These are phyloP conservation scores for Bovichtus variegatus DNA, from an alignment of 2,797 vertebrate genomes.

Conservation along the genomic window DNA sequence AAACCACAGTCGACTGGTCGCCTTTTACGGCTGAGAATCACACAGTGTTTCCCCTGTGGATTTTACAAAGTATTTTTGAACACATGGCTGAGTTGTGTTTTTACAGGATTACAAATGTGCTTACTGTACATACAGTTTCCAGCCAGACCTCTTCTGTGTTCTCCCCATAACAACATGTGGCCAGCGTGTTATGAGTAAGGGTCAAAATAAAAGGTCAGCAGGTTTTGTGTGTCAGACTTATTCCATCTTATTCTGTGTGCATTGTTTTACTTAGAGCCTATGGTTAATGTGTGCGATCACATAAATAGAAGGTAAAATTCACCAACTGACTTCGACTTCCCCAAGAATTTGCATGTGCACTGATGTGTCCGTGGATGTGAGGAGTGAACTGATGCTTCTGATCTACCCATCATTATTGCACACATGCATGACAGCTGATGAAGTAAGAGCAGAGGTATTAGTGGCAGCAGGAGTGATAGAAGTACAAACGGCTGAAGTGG, in stretches of 20 bases:
- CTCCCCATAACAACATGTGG: constrained; percentile 54
- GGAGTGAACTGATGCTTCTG: background rate
- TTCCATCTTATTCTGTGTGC: background rate
- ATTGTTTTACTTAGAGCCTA: background rate
- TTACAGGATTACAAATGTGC: constrained; percentile 83
- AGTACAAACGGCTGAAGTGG: background rate
- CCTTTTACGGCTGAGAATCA: constrained; percentile 57
- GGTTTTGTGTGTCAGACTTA: constrained; percentile 1
- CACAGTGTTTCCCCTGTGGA: constrained; percentile 1
- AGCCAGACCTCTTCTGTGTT: constrained; percentile 61
- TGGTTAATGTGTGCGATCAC: background rate
- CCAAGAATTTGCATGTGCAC: background rate
- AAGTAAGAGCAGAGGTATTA: background rate
- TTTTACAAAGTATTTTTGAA: constrained; percentile 63
- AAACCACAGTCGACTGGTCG: constrained; percentile 77
- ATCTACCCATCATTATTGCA: background rate
- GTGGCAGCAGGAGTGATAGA: background rate
- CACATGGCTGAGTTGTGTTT: constrained; percentile 79
- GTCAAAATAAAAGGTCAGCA: constrained; percentile 34
- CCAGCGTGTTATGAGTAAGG: constrained; percentile 23
- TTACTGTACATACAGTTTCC: constrained; percentile 70
- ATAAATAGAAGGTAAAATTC: background rate
- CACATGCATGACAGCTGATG: background rate
- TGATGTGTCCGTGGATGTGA: background rate
- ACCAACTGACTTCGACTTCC: background rate